Conservation (phyloP, 2,113 vertebrate species). For the Phalacrocorax aristotelis region DNA sequence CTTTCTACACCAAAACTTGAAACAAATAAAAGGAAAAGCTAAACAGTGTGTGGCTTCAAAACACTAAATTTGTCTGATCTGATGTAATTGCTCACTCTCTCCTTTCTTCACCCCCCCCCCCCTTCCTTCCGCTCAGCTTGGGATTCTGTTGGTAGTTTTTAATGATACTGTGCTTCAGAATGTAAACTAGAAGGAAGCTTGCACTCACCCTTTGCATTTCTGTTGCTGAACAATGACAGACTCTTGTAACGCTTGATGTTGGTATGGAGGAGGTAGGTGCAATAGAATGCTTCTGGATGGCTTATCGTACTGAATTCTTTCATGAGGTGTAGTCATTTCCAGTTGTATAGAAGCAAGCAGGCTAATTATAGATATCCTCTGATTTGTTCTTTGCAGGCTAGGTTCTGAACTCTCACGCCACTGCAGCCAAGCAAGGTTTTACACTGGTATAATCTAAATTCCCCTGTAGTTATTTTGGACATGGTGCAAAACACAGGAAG, state of each 20-base stretch:
- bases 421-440: conserved; percentile 26
- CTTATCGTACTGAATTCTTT: conserved; percentile 68
- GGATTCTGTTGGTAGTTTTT: conserved; percentile 46
- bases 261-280: conserved; percentile 71
- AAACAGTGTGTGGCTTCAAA: conserved; percentile 63
- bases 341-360: background rate
- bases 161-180: conserved; percentile 73
- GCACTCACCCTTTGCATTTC: conserved; percentile 67
- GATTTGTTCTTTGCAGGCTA: background rate
- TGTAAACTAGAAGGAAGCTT: conserved; percentile 71
- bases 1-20: conserved; percentile 79
- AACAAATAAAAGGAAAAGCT: conserved; percentile 72
- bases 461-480: background rate
- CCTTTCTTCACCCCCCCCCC: background rate
- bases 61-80: conserved; percentile 63
- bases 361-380: conserved; percentile 1
- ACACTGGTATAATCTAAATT: conserved; percentile 29
- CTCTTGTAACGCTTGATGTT: conserved; percentile 66
- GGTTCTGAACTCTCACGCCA: conserved; percentile 8
- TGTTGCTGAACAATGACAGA: conserved; percentile 59
- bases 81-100: conserved; percentile 32
- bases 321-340: conserved; percentile 20
- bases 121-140: conserved; percentile 18
- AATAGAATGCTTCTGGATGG: conserved; percentile 76
- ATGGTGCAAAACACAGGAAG: background rate